Conservation (phyloP, 2,113 vertebrate species). For the Anguilla rostrata region DNA sequence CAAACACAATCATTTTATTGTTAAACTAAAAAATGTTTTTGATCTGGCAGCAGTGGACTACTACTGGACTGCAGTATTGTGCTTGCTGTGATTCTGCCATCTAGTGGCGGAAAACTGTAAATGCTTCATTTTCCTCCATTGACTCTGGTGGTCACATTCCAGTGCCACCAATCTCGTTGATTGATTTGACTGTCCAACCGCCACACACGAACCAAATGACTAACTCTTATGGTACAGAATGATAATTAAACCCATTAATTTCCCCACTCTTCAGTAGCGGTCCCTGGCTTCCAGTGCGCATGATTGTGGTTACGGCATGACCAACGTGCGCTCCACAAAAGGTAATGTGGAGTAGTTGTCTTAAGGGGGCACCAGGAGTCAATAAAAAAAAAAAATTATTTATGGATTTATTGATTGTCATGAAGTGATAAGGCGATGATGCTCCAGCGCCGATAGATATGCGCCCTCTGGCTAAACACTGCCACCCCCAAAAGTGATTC, state of each 20-base stretch:
- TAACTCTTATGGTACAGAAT: neutral
- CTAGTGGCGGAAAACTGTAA: neutral
- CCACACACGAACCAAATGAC: neutral
- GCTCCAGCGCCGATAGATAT: too few relatives aligned
- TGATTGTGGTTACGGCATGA: neutral
- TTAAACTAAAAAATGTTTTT: too few relatives aligned
- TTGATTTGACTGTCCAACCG: neutral
- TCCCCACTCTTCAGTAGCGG: neutral
- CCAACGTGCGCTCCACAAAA: too few relatives aligned
- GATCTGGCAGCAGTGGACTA: neutral
- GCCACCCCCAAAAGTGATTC: too few relatives aligned
- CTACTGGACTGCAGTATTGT: constrained; percentile 12
- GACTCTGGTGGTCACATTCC: neutral
- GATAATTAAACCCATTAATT: neutral
- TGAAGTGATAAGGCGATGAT: too few relatives aligned
- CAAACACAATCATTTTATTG: too few relatives aligned
- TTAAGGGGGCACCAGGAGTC: too few relatives aligned
- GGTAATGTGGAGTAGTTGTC: too few relatives aligned
- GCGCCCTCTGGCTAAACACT: too few relatives aligned
- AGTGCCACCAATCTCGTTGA: neutral
- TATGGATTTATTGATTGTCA: too few relatives aligned
- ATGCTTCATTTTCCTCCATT: neutral
- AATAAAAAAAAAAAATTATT: too few relatives aligned
- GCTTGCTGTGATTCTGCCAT: constrained; percentile 5
- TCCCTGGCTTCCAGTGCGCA: neutral